These are phyloP conservation scores for Siniperca obscura DNA, from an alignment of 2,797 vertebrate species.

Conservation along the genomic window DNA sequence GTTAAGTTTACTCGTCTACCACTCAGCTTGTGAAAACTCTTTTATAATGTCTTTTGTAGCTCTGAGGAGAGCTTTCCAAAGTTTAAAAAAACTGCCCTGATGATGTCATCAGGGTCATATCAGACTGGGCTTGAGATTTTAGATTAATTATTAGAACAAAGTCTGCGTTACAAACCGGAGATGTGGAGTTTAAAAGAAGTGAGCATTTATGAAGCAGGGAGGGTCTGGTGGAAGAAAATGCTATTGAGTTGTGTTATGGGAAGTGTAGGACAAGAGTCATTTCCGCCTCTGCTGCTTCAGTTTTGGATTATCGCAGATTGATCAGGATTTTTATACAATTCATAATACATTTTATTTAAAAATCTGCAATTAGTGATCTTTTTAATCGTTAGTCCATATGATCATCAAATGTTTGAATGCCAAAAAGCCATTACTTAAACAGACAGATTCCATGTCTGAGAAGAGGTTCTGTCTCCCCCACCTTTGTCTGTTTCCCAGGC, in stretches of 20 bases:
- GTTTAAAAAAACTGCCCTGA: not conserved
- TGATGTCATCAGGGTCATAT: not conserved
- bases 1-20: not conserved
- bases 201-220: not conserved
- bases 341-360: not conserved
- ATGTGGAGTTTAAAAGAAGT: not conserved
- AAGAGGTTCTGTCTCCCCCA: not conserved
- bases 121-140: not conserved
- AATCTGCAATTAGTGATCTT: not conserved
- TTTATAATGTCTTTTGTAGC: not conserved
- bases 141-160: not conserved
- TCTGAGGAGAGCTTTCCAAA: not conserved
- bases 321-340: not conserved
- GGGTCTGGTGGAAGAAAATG: not conserved
- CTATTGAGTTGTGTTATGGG: slow-evolving; percentile 2
- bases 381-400: no score
- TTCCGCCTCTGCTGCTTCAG: not conserved
- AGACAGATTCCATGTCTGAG: slow-evolving; percentile 12
- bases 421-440: not conserved
- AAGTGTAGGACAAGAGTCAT: slow-evolving; percentile 7
- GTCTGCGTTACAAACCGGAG: not conserved
- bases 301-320: not conserved
- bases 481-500: slow-evolving; percentile 42
- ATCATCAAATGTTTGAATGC: not conserved
- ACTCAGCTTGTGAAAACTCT: not conserved